These are phyloP conservation scores for Atta cephalotes DNA, from an alignment of 1,140 invertebrate genomes.

Conservation along the genomic window DNA sequence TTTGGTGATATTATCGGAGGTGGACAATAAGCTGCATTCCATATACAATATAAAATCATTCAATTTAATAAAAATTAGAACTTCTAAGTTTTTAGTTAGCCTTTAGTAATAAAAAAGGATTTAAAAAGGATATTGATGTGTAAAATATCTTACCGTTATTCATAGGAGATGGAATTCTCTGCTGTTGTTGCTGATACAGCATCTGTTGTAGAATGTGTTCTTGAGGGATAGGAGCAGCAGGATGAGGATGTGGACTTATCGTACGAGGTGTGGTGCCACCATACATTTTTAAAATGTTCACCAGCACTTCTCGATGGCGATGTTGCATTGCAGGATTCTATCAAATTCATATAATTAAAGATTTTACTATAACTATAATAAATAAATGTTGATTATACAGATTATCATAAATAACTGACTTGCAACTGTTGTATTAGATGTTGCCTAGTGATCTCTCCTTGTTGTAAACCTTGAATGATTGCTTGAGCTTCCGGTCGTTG, in stretches of 20 bases:
- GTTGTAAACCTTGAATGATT: constrained; percentile 90
- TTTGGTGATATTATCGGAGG: constrained; percentile 88
- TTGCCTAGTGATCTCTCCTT: constrained; percentile 91
- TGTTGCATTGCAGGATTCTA: constrained; percentile 90
- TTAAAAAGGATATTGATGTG: too few species aligned
- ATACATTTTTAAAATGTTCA: constrained; percentile 89
- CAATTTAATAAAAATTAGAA: constrained; percentile 37
- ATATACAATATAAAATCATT: constrained; percentile 61
- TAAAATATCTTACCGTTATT: constrained; percentile 82
- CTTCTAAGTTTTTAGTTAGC: neutral
- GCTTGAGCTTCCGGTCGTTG: constrained; percentile 91
- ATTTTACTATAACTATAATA: constrained; percentile 19
- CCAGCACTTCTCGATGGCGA: constrained; percentile 90
- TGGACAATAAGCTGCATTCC: constrained; percentile 89
- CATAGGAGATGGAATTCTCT: constrained; percentile 86
- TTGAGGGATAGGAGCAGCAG: constrained; percentile 78
- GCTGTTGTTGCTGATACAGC: constrained; percentile 82
- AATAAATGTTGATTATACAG: neutral
- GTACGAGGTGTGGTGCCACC: constrained; percentile 85
- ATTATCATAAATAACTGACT: constrained; percentile 73
- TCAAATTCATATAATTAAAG: constrained; percentile 46
- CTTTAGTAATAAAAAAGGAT: neutral
- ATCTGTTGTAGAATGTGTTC: constrained; percentile 85
- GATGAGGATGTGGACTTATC: constrained; percentile 86
- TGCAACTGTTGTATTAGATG: constrained; percentile 91